Percentiles rank a stretch among this genome's conserved stretches.
phyloP scores from a whole-genome alignment of 2,113 vertebrate genomes.

The Pyxicephalus adspersus region DNA sequence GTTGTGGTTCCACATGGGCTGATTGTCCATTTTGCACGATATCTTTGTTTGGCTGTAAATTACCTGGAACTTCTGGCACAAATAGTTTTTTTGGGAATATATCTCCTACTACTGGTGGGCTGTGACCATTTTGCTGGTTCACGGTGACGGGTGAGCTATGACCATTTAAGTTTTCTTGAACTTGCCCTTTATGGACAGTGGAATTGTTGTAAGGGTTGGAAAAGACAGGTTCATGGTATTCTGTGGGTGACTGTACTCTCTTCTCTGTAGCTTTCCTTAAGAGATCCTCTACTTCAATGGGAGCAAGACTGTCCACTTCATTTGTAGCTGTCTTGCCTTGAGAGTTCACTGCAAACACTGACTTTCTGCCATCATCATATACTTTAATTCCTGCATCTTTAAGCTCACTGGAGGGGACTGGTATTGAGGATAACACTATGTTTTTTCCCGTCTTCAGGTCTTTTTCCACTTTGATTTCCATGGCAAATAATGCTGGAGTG shows the following conservation, averaged over 20 bases:
- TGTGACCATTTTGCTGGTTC: constrained; percentile 56
- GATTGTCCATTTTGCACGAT: not conserved
- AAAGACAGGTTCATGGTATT: constrained; percentile 90
- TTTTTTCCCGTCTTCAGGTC: constrained; percentile 88
- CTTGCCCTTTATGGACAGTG: constrained; percentile 73
- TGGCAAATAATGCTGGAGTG: constrained; percentile 83
- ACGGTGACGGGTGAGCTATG: constrained; percentile 61
- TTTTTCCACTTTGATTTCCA: constrained; percentile 94
- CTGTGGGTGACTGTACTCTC: constrained; percentile 77
- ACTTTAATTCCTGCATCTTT: constrained; percentile 85
- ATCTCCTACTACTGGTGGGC: constrained; percentile 46
- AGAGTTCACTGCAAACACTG: constrained; percentile 80
- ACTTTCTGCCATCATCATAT: constrained; percentile 89
- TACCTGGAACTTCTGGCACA: not conserved
- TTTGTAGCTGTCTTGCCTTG: constrained; percentile 64
- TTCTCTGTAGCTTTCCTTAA: constrained; percentile 85
- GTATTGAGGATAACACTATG: constrained; percentile 87
- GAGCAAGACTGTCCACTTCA: constrained; percentile 75
- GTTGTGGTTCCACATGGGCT: constrained; percentile 50
- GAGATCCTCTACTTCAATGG: constrained; percentile 86
- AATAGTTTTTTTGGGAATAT: not conserved
- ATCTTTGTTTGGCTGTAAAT: constrained; percentile 34
- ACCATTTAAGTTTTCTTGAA: constrained; percentile 61
- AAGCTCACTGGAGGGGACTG: constrained; percentile 80
- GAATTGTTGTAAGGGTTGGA: constrained; percentile 81